Base-by-base conservation (phyloP, 2,113 vertebrate genomes). In the Petroica traversi region DNA sequence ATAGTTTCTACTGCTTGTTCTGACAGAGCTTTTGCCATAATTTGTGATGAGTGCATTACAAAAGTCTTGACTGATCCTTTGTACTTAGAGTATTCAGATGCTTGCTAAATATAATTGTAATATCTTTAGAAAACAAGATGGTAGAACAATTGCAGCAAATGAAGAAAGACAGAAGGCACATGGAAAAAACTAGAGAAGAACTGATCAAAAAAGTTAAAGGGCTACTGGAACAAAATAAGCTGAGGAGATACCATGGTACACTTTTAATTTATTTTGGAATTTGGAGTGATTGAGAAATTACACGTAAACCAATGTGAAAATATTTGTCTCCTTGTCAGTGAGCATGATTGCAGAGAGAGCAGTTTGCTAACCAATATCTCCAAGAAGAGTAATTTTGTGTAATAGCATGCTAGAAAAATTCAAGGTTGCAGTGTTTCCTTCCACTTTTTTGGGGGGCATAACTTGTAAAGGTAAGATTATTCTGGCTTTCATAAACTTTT, bases 181-280 rank as follows among this genome's bases (percentile, higher is more conserved):
- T 99, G 85, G 99, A 99, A 96, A 98, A 97, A 97, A 98, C 57
- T 18, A 98, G 98, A 94, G 98, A 99, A 92, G 98, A 99, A 68
- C 93, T 99, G 88, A 89, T 99, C 5, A 98, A 97, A 89, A 99
- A 98, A 94, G 98, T 96, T 38, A 99, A 98, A 97, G 98, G 96
- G 41, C 93, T 99, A 22, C 86, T 99, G 97, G 98, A 98, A 72
- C 98, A 99, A 92, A 98, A 97, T 90, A 98, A 98, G 86, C 97
- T 98, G 59, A 97, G 96, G 59, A 97, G 88, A 96, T 98, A 98
- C 93, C 98, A 98, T 59, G 99, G 99, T 99, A 97, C 31, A 8
- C 57, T 89, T 95, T 85, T 88, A 66, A 77, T 82, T 85, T 85
- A 33, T 72, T 84, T 71, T 78, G 43, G 75, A 90, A 71, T 89